phyloP scores from a whole-genome alignment of 2,888 invertebrate genomes.

The Cecidostiba fungosa region DNA sequence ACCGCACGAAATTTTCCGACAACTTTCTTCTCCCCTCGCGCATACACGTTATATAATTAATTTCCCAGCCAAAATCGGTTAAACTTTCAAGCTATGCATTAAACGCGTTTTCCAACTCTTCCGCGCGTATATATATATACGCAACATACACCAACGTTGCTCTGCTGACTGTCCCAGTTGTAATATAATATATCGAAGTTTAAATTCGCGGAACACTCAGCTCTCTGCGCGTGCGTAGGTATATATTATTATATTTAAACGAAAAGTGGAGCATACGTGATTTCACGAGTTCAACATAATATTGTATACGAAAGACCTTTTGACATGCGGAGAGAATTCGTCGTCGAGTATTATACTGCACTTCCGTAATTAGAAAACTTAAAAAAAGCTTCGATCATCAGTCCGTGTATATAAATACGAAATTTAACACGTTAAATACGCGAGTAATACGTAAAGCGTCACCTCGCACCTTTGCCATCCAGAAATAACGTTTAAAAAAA shows the following conservation, averaged over 20 bases:
- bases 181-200: constrained; percentile 8
- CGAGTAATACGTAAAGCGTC: too few species aligned
- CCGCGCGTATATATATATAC: neutral
- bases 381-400: neutral
- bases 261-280: constrained; percentile 5
- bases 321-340: neutral
- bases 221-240: neutral
- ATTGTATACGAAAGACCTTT: constrained; percentile 4
- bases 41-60: neutral
- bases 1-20: neutral
- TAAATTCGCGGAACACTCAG: neutral
- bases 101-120: neutral
- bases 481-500: too few species aligned
- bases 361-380: neutral
- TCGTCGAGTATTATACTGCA: neutral
- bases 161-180: neutral
- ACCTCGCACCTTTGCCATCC: too few species aligned
- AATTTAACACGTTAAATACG: too few species aligned
- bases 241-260: neutral
- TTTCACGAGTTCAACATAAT: neutral
- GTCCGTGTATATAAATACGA: too few species aligned
- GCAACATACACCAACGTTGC: neutral
- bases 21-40: neutral
- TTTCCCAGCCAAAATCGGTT: neutral
- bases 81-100: neutral